Evolutionary conservation across 2,113 vertebrate genomes (phyloP), one percentile per base, ranked within the genome.

Genomic region (Brachyhypopomus occidentalis): DNA sequence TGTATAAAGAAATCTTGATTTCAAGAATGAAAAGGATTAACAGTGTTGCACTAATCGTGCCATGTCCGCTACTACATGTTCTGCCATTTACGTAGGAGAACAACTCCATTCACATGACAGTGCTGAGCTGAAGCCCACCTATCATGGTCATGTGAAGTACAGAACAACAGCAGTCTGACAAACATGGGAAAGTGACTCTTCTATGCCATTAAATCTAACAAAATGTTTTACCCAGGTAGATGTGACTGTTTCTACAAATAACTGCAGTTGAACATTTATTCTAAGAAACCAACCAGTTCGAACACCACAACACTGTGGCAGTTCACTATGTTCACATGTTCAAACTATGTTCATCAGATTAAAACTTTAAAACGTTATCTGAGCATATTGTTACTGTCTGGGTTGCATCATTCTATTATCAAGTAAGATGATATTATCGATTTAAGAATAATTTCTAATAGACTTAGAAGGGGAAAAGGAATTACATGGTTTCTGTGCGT

Each of bases 101-200:
- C 0, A 66, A n/a, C 2, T 55, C 20, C 4, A 22, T 36, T 63
- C 5, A 17, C 34, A 14, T 38, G 17, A 19, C 27, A 25, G 48
- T 52, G 19, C 17, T 2, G 34, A 69, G 66, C 30, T 17, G 41
- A 3, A n/a, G n/a, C n/a, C n/a, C n/a, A n/a, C 19, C 12, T 41
- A 23, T 55, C 45, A 41, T 67, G 27, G 25, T 23, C n/a, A 27
- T 34, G 8, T 60, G 20, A 60, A 22, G 55, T 4, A 56, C 58
- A 78, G 52, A 55, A 59, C 52, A 78, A 70, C 59, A 58, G 34
- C 48, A 58, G 0, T 38, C 25, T 30, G 25, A 45, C 19, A 52
- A 20, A 73, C 72, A 81, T 52, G 77, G 2, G 38, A 55, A 81
- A 66, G 52, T 45, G 22, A 58, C 56, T 78, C 63, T 56, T 66